Conservation (phyloP, 2,797 vertebrate species). For the Helarctos malayanus region DNA sequence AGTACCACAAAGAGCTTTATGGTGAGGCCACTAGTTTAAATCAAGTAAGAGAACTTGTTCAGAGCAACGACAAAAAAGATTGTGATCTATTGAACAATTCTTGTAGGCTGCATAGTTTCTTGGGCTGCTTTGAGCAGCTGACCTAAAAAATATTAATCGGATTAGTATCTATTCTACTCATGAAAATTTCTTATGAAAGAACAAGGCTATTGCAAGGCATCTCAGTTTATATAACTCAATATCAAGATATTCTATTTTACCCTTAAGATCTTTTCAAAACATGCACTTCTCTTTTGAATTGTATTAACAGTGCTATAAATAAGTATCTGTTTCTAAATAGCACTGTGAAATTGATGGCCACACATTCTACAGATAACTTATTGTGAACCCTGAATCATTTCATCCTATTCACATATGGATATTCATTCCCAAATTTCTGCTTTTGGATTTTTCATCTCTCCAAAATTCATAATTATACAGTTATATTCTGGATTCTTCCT, state of each 20-base stretch:
- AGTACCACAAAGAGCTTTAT: constrained; percentile 46
- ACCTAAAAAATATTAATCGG: constrained; percentile 62
- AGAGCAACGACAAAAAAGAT: constrained; percentile 21
- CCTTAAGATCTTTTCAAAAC: constrained; percentile 57
- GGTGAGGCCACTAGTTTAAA: constrained; percentile 48
- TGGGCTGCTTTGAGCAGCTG: constrained; percentile 45
- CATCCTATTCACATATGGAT: background rate
- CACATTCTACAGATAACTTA: background rate
- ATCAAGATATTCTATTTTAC: constrained; percentile 58
- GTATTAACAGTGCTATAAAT: constrained; percentile 42
- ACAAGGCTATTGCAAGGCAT: background rate
- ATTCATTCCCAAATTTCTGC: background rate
- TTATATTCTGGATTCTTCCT: background rate
- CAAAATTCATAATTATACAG: constrained; percentile 37
- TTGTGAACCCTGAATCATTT: background rate
- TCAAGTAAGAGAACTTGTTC: constrained; percentile 54
- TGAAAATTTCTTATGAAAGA: constrained; percentile 54
- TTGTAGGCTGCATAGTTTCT: constrained; percentile 67
- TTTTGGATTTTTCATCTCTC: constrained; percentile 13
- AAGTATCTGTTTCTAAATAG: constrained; percentile 47
- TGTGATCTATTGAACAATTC: constrained; percentile 41
- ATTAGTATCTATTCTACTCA: constrained; percentile 70
- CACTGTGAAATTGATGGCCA: background rate
- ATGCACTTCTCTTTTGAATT: background rate
- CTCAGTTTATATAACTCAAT: constrained; percentile 45